Evolutionary conservation across 2,113 vertebrate genomes (phyloP).

Genomic region (Mesembrinibis cayennensis): DNA sequence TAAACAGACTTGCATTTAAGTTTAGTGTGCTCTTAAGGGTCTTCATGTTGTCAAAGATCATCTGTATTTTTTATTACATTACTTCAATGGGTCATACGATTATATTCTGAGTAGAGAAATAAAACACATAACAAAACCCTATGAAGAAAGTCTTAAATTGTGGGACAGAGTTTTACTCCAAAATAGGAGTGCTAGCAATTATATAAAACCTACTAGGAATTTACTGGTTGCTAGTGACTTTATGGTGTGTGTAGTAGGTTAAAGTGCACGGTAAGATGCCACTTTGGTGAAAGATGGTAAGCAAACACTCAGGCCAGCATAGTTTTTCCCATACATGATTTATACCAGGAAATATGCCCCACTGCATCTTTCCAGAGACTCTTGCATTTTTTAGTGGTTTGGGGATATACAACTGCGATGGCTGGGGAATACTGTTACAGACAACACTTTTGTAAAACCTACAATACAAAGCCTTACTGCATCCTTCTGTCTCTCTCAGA

Average conservation of each 20-base stretch:
- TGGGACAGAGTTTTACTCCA: not conserved
- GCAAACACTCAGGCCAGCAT: not conserved
- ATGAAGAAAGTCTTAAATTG: not conserved
- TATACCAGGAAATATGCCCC: not conserved
- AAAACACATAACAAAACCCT: not conserved
- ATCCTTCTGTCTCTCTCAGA: not conserved
- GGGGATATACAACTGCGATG: not conserved
- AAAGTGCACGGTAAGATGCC: fast-evolving
- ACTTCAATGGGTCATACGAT: not conserved
- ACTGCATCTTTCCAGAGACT: not conserved
- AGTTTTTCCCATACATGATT: not conserved
- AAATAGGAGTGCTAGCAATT: not conserved
- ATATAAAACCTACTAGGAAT: not conserved
- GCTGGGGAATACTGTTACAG: not conserved
- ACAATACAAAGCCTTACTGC: not conserved
- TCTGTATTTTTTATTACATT: not conserved
- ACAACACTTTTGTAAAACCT: not conserved
- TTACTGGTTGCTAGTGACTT: not conserved
- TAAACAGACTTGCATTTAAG: not conserved
- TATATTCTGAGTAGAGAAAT: not conserved
- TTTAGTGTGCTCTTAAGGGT: not conserved
- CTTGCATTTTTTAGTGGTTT: not conserved
- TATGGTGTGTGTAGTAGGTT: not conserved
- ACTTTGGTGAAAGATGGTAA: not conserved
- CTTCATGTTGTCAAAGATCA: not conserved